Evolutionary conservation across 1,140 invertebrate genomes (phyloP).

Genomic region (Zaprionus tsacasi): DNA sequence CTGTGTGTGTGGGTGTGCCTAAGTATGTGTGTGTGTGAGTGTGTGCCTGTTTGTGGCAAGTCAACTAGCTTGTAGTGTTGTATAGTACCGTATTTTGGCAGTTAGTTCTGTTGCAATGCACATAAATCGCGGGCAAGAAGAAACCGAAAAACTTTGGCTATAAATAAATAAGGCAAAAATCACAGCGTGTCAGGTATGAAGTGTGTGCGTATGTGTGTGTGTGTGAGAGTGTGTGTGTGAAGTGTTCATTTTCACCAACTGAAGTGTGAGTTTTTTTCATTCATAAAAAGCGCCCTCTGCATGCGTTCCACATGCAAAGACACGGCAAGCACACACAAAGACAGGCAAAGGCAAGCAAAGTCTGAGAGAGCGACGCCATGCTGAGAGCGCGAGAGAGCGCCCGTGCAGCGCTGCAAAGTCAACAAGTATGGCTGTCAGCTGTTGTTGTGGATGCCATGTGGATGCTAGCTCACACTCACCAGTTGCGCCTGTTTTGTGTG

Average conservation of each 20-base stretch:
- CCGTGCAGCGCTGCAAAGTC: slow-evolving; percentile 52
- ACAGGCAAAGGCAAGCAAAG: slow-evolving; percentile 39
- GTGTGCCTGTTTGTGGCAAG: not conserved
- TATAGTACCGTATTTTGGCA: slow-evolving; percentile 7
- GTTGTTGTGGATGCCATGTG: slow-evolving; percentile 65
- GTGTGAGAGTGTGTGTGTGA: too few species aligned
- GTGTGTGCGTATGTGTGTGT: not conserved
- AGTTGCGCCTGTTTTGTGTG: slow-evolving; percentile 61
- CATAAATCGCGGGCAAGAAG: slow-evolving; percentile 1
- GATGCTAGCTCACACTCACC: slow-evolving; percentile 43
- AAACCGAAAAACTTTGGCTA: slow-evolving; percentile 17
- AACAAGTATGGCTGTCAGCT: slow-evolving; percentile 65
- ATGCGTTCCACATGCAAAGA: slow-evolving; percentile 41
- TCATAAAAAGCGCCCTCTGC: slow-evolving; percentile 58
- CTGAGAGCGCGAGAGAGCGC: slow-evolving; percentile 1
- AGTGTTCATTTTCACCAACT: too few species aligned
- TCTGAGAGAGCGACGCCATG: not conserved
- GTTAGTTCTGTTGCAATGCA: slow-evolving; percentile 11
- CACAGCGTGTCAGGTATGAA: slow-evolving; percentile 19
- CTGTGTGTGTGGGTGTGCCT: not conserved
- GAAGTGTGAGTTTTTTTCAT: slow-evolving; percentile 46
- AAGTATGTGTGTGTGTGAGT: not conserved
- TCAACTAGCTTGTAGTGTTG: slow-evolving; percentile 5
- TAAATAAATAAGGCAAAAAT: slow-evolving; percentile 34
- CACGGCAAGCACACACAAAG: not conserved